Base-by-base conservation (phyloP, 1,140 invertebrate genomes). In the Lepidurus couesii region DNA sequence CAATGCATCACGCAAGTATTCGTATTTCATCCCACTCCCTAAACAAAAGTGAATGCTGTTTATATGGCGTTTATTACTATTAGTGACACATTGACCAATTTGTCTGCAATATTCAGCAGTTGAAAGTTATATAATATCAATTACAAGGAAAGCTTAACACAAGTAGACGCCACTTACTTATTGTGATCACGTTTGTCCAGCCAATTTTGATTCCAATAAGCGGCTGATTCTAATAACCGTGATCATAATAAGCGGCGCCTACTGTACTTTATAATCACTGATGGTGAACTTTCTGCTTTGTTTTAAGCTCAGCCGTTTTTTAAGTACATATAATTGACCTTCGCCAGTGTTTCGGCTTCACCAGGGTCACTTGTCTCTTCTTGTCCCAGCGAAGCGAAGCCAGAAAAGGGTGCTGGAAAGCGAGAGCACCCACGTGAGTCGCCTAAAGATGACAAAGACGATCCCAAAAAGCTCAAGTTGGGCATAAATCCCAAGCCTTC, bases 281-380 rank as follows among this genome's bases (percentile, higher is more conserved):
- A 13, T 65, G 53, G 6, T 16, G 53, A 7, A n/a, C 53, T 21
- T 21, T 65, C n/a, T 21, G 13, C 53, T n/a, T 65, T 65, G 21
- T 21, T 65, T 65, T 65, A n/a, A 7, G 21, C 53, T 16, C 16
- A 65, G 8, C 53, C 16, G 8, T 1, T 13, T 11, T 16, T 9
- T 9, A 65, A 65, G 53, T 65, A 65, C 53, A 65, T 21, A n/a
- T 65, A 65, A 65, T 65, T 65, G 53, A 65, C 53, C 9, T 65
- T 65, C 53, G 53, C 53, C 53, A 65, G 53, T 65, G 53, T 65
- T 65, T 65, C 53, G 53, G 53, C 53, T 65, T 65, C 53, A 65
- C 53, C 53, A 65, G 53, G 53, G 53, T 65, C 53, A 65, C 16
- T n/a, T 16, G 13, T 65, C 6, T 65, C 53, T 10, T 16, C 45